Evolutionary conservation across 2,797 vertebrate species (phyloP).

Genomic region (Anguilla megastoma): DNA sequence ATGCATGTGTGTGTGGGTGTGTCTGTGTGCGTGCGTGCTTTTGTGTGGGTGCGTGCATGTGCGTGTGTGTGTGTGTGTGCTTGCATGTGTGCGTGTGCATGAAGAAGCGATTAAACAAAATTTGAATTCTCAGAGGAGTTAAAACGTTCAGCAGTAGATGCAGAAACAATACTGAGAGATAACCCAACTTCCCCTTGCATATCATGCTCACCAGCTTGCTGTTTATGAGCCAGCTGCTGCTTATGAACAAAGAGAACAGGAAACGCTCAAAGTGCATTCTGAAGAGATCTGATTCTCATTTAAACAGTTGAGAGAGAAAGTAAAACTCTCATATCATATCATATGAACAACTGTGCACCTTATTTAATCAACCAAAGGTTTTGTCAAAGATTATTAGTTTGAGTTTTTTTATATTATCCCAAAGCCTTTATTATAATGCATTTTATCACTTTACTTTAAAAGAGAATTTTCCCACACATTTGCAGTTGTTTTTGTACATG

Average conservation of each 20-base stretch:
- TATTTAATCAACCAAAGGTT: too few relatives aligned
- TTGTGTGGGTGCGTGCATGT: not conserved
- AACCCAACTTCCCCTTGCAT: constrained; percentile 11
- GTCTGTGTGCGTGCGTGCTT: too few relatives aligned
- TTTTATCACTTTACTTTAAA: too few relatives aligned
- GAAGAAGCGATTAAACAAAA: not conserved
- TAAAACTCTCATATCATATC: not conserved
- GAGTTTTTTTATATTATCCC: too few relatives aligned
- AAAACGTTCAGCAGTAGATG: not conserved
- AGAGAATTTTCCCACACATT: too few relatives aligned
- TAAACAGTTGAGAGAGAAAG: not conserved
- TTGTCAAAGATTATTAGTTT: too few relatives aligned
- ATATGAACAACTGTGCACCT: not conserved
- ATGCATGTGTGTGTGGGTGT: not conserved
- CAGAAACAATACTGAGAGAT: constrained; percentile 16
- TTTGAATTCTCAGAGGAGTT: constrained; percentile 8
- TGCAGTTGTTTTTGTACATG: too few relatives aligned
- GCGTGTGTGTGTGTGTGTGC: too few relatives aligned
- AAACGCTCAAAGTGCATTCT: not conserved
- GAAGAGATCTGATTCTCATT: not conserved
- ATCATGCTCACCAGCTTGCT: not conserved
- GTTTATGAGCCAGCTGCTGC: not conserved
- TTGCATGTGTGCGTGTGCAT: not conserved
- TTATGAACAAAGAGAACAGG: constrained; percentile 9
- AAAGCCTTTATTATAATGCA: too few relatives aligned